Conservation (phyloP, 2,113 vertebrate species). For the Paracanthobrama guichenoti region DNA sequence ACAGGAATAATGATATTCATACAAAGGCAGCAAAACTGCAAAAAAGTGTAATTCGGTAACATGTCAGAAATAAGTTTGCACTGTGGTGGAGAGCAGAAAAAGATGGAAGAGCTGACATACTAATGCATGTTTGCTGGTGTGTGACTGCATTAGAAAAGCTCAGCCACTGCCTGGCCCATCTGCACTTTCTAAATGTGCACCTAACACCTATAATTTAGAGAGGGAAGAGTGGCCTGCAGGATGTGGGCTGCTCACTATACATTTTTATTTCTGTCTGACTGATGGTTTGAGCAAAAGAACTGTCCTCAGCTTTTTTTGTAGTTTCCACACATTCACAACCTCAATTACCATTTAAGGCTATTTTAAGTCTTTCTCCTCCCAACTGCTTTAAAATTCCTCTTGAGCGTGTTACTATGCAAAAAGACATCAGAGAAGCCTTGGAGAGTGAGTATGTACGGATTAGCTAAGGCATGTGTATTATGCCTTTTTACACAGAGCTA, state of each 20-base stretch:
- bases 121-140: not conserved
- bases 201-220: slow-evolving; percentile 62
- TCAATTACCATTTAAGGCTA: slow-evolving; percentile 27
- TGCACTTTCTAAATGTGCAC: slow-evolving; percentile 57
- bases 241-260: slow-evolving; percentile 34
- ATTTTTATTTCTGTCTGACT: slow-evolving; percentile 30
- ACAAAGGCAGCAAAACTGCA: slow-evolving; percentile 18
- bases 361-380: slow-evolving; percentile 36
- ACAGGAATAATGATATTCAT: not conserved
- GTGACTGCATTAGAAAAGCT: slow-evolving; percentile 21
- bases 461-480: not conserved
- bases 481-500: not conserved
- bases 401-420: slow-evolving; percentile 4
- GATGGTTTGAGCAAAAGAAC: slow-evolving; percentile 3
- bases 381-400: slow-evolving; percentile 9
- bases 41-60: not conserved
- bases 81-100: not conserved
- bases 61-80: not conserved
- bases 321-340: slow-evolving; percentile 31
- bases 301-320: not conserved
- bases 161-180: not conserved
- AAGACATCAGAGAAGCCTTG: slow-evolving; percentile 8
- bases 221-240: slow-evolving; percentile 41
- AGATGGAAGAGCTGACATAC: not conserved
- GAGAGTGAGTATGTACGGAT: not conserved